Percentiles rank a stretch among this genome's conserved stretches.
Evolutionary conservation across 2,113 vertebrate species (phyloP).

Genomic region (Elephas maximus): DNA sequence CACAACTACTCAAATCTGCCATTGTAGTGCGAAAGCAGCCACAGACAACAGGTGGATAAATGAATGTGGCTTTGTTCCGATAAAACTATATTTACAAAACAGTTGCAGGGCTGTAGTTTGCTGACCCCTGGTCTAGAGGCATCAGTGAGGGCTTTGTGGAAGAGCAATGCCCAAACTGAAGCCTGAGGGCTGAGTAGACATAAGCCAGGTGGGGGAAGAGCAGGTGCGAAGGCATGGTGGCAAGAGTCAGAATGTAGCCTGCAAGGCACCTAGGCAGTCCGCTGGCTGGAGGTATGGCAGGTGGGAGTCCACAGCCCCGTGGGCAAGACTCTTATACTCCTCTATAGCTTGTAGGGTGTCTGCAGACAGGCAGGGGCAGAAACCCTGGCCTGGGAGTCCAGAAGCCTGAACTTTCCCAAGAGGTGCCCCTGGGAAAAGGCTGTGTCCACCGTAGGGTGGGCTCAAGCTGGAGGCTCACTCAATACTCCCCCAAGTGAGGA

Average conservation of each 20-base stretch:
- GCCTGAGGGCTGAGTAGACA: neutral
- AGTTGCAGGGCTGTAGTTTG: neutral
- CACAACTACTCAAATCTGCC: neutral
- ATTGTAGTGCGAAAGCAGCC: neutral
- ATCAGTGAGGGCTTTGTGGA: neutral
- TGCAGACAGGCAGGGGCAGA: neutral
- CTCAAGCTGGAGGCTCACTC: neutral
- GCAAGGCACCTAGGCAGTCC: neutral
- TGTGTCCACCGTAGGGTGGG: neutral
- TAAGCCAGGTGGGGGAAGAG: neutral
- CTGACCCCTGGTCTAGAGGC: neutral
- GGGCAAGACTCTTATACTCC: neutral
- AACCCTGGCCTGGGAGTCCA: neutral
- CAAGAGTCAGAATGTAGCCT: neutral
- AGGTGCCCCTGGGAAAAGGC: neutral
- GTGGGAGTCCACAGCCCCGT: neutral
- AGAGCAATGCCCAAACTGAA: neutral
- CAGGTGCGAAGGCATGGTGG: neutral
- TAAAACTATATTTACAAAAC: neutral
- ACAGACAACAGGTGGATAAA: neutral
- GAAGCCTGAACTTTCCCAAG: neutral
- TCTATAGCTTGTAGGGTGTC: neutral
- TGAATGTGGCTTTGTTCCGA: neutral
- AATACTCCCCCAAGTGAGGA: neutral
- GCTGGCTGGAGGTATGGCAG: neutral